Conservation (phyloP, 2,113 vertebrate species). For the Petroica traversi region DNA sequence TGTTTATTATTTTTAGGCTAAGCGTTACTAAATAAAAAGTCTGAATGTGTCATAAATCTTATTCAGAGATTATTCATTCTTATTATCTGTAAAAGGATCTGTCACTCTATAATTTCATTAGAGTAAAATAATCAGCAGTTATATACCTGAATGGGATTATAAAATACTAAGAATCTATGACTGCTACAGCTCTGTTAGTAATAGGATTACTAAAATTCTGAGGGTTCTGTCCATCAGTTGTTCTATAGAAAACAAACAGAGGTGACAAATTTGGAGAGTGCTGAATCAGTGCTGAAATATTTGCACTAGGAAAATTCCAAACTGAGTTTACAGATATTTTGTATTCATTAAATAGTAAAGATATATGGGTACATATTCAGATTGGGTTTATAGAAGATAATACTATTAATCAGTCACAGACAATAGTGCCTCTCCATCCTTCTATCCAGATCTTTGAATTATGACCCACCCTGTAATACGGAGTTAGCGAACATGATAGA, state of each 20-base stretch:
- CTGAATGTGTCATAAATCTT: not conserved
- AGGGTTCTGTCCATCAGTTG: not conserved
- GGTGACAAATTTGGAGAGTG: not conserved
- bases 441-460: not conserved
- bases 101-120: not conserved
- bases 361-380: not conserved
- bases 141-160: not conserved
- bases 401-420: not conserved
- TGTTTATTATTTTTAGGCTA: constrained; percentile 40
- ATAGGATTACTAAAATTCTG: not conserved
- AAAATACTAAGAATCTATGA: constrained; percentile 20
- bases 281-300: not conserved
- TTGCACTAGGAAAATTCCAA: not conserved
- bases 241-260: not conserved
- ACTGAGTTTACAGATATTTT: not conserved
- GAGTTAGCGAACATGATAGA: too few relatives aligned
- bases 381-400: not conserved
- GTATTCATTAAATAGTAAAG: not conserved
- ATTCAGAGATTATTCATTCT: constrained; percentile 32
- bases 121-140: constrained; percentile 13
- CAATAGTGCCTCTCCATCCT: not conserved
- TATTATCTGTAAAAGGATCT: constrained; percentile 42
- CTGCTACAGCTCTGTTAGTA: not conserved
- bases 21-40: constrained; percentile 29
- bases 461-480: not conserved